phyloP scores from a whole-genome alignment of 2,797 vertebrate species.

The Tokudaia tokunoshimensis region DNA sequence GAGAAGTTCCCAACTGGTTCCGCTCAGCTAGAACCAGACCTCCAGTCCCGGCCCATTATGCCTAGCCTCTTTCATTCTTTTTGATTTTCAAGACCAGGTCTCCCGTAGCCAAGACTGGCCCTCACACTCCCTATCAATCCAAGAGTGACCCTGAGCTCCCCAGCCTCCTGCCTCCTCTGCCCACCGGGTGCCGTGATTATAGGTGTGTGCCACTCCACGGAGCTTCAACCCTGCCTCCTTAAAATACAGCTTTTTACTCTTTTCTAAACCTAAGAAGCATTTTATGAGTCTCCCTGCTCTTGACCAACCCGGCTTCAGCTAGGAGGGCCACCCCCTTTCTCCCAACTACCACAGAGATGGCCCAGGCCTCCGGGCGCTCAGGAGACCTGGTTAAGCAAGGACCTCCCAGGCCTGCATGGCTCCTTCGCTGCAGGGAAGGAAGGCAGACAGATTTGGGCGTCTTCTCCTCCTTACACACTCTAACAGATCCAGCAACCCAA shows the following conservation, averaged over 20 bases:
- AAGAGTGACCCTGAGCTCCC: not conserved
- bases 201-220: no score
- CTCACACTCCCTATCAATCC: not conserved
- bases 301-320: not conserved
- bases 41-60: not conserved
- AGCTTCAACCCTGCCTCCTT: not conserved
- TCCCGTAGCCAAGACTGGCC: not conserved
- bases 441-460: conserved; percentile 59
- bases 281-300: not conserved
- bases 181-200: not conserved
- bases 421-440: not conserved
- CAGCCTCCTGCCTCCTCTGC: not conserved
- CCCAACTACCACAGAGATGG: not conserved
- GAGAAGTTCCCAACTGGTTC: not conserved
- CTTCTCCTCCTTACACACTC: conserved; percentile 34
- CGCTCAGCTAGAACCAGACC: not conserved
- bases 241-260: not conserved
- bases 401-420: not conserved
- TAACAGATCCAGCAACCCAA: conserved; percentile 40
- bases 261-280: not conserved
- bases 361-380: not conserved
- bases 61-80: not conserved
- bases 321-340: not conserved
- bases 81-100: not conserved
- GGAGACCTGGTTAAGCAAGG: not conserved